These are phyloP conservation scores for Muscina levida DNA, from an alignment of 2,888 invertebrate species.

Conservation along the genomic window DNA sequence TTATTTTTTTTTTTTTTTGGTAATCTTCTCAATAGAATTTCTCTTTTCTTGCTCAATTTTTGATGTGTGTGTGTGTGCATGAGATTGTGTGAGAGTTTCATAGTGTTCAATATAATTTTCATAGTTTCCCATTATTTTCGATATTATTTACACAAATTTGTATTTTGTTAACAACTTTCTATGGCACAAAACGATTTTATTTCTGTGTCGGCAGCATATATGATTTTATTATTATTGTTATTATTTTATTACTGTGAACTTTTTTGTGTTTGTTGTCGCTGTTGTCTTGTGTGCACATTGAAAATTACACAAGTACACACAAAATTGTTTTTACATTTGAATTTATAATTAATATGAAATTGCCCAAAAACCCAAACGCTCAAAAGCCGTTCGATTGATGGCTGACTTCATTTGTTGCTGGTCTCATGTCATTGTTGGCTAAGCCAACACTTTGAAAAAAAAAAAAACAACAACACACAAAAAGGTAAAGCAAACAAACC, in stretches of 20 bases:
- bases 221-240: neutral
- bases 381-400: neutral
- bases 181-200: neutral
- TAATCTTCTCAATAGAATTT: no score
- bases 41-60: no score
- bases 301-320: neutral
- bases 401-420: neutral
- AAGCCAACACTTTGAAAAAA: neutral
- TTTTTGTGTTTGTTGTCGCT: neutral
- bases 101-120: neutral
- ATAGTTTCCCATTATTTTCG: neutral
- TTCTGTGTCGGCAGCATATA: neutral
- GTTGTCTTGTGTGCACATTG: neutral
- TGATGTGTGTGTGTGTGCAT: no score
- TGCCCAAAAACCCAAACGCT: constrained; percentile 16
- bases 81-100: no score
- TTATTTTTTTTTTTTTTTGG: no score
- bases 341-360: constrained; percentile 47
- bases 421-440: constrained; percentile 1
- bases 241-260: neutral
- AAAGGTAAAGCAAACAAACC: neutral
- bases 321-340: constrained; percentile 31
- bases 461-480: no score
- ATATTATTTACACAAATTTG: neutral
- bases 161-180: constrained; percentile 15